These are phyloP conservation scores for Temnothorax ravouxi DNA, from an alignment of 2,888 invertebrate species.

Conservation along the genomic window DNA sequence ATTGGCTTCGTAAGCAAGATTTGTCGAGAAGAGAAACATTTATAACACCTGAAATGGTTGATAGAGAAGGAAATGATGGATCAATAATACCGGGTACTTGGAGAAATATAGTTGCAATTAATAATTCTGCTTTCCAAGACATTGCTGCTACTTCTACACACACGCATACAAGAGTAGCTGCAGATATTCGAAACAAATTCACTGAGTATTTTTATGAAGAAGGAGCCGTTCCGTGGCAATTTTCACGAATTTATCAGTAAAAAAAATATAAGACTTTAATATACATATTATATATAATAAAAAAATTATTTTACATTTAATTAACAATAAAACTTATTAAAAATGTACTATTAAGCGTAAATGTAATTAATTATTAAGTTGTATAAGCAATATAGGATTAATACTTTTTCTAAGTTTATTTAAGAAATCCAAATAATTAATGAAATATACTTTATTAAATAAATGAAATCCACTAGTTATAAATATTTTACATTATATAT, in stretches of 20 bases:
- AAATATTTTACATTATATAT: too few relatives aligned
- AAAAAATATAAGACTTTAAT: too few relatives aligned
- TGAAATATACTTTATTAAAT: not conserved
- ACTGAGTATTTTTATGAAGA: constrained; percentile 3
- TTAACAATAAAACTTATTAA: too few relatives aligned
- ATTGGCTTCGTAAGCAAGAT: constrained; percentile 1
- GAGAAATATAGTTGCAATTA: not conserved
- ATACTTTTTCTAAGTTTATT: not conserved
- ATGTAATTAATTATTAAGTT: too few relatives aligned
- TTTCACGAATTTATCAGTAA: not conserved
- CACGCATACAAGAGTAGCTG: not conserved
- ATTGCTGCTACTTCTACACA: not conserved
- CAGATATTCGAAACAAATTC: not conserved
- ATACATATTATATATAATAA: too few relatives aligned
- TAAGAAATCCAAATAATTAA: not conserved
- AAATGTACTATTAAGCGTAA: too few relatives aligned
- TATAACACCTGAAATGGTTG: not conserved
- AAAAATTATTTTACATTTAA: not conserved
- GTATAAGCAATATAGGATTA: too few relatives aligned
- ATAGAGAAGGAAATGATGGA: not conserved
- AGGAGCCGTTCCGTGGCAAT: constrained; percentile 11
- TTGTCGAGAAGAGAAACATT: not conserved
- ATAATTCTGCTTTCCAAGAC: not conserved
- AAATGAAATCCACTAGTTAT: not conserved
- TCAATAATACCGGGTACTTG: not conserved